Conservation (phyloP, 2,797 vertebrate species). For the Onychomys torridus region DNA sequence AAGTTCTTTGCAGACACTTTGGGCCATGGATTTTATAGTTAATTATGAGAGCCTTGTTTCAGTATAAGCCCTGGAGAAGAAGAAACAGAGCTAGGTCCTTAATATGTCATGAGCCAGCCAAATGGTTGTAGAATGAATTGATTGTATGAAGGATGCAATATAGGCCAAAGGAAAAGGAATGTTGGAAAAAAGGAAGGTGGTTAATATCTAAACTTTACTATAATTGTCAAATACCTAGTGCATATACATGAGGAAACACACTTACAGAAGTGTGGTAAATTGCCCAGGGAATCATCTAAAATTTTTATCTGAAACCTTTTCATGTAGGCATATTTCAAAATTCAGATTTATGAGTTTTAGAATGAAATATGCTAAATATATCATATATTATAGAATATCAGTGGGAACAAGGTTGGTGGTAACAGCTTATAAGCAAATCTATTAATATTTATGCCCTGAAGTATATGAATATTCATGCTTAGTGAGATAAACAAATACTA, state of each 20-base stretch:
- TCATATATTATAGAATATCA: neutral
- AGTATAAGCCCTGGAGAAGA: conserved; percentile 7
- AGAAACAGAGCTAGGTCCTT: neutral
- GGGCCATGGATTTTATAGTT: neutral
- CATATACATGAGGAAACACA: neutral
- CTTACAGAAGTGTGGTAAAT: neutral
- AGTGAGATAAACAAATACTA: conserved; percentile 48
- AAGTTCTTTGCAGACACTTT: neutral
- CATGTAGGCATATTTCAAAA: neutral
- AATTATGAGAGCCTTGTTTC: conserved; percentile 37
- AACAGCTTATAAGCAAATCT: conserved; percentile 17
- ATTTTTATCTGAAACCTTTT: conserved; percentile 41
- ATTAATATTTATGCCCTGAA: conserved; percentile 52
- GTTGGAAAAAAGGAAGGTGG: neutral
- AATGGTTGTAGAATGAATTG: neutral
- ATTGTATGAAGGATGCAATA: neutral
- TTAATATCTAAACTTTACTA: neutral
- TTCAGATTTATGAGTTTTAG: neutral
- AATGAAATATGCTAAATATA: neutral
- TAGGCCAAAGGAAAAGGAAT: neutral
- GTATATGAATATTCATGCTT: conserved; percentile 55
- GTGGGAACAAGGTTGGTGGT: neutral
- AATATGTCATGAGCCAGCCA: neutral
- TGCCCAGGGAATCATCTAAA: neutral
- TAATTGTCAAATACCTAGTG: neutral